phyloP scores from a whole-genome alignment of 2,888 invertebrate genomes.

The Abscondita cerata region DNA sequence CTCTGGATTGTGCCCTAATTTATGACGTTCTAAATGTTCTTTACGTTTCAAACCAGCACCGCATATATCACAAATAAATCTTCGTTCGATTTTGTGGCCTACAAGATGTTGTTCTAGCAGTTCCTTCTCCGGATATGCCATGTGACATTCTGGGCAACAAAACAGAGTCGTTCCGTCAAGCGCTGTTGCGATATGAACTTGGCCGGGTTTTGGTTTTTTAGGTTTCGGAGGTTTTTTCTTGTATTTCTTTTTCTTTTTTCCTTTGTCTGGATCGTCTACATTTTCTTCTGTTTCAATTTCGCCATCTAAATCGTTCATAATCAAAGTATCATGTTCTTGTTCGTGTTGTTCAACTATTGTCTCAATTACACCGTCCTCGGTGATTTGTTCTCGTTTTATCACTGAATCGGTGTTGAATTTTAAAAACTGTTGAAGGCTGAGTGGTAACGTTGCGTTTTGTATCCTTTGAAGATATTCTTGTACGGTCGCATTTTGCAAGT shows the following conservation, averaged over 20 bases:
- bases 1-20: constrained; percentile 81
- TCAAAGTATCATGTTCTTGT: constrained; percentile 48
- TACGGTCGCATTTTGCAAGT: constrained; percentile 63
- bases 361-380: constrained; percentile 61
- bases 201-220: constrained; percentile 79
- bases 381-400: constrained; percentile 61
- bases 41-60: constrained; percentile 80
- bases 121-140: constrained; percentile 83
- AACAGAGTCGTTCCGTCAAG: constrained; percentile 77
- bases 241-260: constrained; percentile 75
- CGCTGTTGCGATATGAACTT: constrained; percentile 77
- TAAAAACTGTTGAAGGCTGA: constrained; percentile 68
- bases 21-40: constrained; percentile 81
- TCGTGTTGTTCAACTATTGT: constrained; percentile 58
- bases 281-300: constrained; percentile 55
- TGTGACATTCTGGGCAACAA: constrained; percentile 83
- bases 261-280: constrained; percentile 52
- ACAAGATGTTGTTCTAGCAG: constrained; percentile 78
- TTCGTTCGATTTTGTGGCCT: constrained; percentile 80
- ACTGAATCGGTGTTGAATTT: constrained; percentile 66
- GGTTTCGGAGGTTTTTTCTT: constrained; percentile 83
- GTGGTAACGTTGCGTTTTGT: constrained; percentile 59
- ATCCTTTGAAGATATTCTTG: constrained; percentile 62
- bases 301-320: constrained; percentile 54
- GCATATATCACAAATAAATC: constrained; percentile 80